These are phyloP conservation scores for Pangasius mekongensis DNA, from an alignment of 2,797 vertebrate species.

Conservation along the genomic window DNA sequence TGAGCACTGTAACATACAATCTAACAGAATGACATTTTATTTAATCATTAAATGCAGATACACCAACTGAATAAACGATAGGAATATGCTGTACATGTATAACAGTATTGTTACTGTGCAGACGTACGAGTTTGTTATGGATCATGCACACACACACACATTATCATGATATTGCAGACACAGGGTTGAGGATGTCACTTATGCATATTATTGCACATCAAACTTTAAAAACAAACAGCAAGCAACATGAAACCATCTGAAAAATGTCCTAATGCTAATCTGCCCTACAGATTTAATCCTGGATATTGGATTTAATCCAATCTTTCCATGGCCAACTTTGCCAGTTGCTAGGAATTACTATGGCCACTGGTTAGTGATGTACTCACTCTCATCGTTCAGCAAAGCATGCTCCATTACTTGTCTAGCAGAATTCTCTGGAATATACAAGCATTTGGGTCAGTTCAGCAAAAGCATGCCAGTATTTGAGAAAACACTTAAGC, in stretches of 20 bases:
- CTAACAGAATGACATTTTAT: neutral
- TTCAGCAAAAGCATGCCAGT: constrained; percentile 46
- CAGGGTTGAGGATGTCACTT: constrained; percentile 5
- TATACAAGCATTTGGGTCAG: constrained; percentile 60
- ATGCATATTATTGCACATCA: constrained; percentile 23
- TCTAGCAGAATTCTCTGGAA: constrained; percentile 83
- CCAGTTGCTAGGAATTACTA: constrained; percentile 42
- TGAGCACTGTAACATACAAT: neutral
- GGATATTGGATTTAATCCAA: neutral
- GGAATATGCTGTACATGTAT: neutral
- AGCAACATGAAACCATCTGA: constrained; percentile 22
- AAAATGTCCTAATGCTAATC: constrained; percentile 8
- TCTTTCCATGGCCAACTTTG: constrained; percentile 36
- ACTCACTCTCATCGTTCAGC: constrained; percentile 98
- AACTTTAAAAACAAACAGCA: constrained; percentile 31
- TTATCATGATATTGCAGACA: constrained; percentile 26
- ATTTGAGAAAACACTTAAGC: constrained; percentile 25
- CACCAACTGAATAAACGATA: neutral
- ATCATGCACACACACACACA: constrained; percentile 45
- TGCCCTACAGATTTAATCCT: neutral
- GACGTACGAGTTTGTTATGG: constrained; percentile 31
- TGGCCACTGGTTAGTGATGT: constrained; percentile 55
- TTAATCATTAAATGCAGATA: neutral
- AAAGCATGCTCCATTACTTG: constrained; percentile 95
- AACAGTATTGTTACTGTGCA: constrained; percentile 36